phyloP scores from a whole-genome alignment of 2,113 vertebrate genomes.

The Butastur rufipennis region DNA sequence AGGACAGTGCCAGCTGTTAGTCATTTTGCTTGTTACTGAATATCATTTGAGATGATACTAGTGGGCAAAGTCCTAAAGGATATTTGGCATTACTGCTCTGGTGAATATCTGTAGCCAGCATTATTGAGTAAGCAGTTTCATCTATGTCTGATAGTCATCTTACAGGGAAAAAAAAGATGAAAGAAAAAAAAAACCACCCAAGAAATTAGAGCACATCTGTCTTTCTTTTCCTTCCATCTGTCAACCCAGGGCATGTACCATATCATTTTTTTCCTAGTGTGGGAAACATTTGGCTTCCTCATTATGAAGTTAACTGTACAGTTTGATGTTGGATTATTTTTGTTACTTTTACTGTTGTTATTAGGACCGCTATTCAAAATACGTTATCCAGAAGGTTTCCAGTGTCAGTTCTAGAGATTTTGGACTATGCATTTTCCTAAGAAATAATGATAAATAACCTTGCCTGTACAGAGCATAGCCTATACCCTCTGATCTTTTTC shows the following conservation, averaged over 20 bases:
- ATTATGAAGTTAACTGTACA: not conserved
- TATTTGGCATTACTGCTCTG: slow-evolving; percentile 11
- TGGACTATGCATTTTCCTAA: not conserved
- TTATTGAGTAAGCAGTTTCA: slow-evolving; percentile 9
- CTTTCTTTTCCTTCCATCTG: slow-evolving; percentile 62
- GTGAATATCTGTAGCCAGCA: not conserved
- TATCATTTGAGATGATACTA: not conserved
- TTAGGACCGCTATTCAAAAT: not conserved
- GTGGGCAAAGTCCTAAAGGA: slow-evolving; percentile 32
- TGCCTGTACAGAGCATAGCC: not conserved
- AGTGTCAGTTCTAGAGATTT: not conserved
- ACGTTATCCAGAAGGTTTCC: not conserved
- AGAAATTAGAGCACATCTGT: slow-evolving; percentile 63
- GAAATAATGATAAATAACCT: not conserved
- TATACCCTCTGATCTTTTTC: not conserved
- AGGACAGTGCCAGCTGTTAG: slow-evolving; percentile 37
- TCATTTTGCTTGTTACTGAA: not conserved
- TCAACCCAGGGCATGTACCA: not conserved
- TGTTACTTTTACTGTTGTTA: not conserved
- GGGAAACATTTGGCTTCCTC: slow-evolving; percentile 10
- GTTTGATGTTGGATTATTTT: not conserved
- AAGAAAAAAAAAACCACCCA: not conserved
- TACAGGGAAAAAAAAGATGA: not conserved
- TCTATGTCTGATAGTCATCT: not conserved
- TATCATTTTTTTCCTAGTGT: not conserved